Conservation (phyloP, 2,113 vertebrate species). For the Nannobrachium achirus region DNA sequence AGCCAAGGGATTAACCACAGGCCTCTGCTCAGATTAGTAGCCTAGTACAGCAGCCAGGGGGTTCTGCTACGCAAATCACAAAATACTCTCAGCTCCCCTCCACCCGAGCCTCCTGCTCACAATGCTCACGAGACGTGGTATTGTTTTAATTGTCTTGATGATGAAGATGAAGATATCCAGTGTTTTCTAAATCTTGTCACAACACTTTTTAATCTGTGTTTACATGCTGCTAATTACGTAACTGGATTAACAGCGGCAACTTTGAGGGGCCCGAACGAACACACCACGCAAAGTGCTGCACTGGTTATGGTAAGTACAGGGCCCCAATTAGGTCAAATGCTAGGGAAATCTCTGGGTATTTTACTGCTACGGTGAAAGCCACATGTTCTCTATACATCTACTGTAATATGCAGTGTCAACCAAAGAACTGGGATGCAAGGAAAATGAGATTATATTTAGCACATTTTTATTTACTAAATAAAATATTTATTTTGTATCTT, state of each 20-base stretch:
- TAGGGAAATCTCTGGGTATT: conserved; percentile 1
- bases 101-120: background rate
- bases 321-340: conserved; percentile 13
- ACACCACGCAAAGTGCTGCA: background rate
- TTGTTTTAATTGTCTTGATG: conserved; percentile 2
- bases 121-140: background rate
- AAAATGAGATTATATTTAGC: background rate
- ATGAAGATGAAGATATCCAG: conserved; percentile 16
- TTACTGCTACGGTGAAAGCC: conserved; percentile 1
- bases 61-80: conserved; percentile 36
- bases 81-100: conserved; percentile 23
- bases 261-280: background rate
- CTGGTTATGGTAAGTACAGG: too few relatives aligned
- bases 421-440: background rate
- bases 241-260: background rate
- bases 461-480: background rate
- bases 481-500: background rate
- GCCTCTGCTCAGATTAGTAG: conserved; percentile 72
- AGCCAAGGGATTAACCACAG: conserved; percentile 68
- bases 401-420: background rate
- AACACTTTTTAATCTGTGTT: background rate
- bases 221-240: background rate
- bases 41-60: conserved; percentile 39
- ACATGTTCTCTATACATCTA: conserved; percentile 4
- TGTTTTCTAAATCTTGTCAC: background rate